Evolutionary conservation across 2,113 vertebrate species (phyloP).

Genomic region (Thinocorus orbignyianus): DNA sequence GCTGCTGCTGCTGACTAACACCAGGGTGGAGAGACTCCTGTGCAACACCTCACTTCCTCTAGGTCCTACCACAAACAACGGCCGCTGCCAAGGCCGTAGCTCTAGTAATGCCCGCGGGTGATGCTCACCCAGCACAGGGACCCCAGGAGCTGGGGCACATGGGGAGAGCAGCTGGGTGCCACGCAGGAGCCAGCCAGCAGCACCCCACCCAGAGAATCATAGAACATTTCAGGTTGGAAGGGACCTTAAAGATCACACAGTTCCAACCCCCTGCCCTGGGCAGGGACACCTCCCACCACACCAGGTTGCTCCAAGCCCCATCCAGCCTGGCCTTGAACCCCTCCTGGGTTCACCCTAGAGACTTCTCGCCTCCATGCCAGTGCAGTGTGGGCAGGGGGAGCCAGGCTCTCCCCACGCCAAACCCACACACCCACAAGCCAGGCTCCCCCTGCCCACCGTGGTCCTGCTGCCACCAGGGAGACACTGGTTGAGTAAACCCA

Average conservation of each 20-base stretch:
- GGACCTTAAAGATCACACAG: too few species aligned
- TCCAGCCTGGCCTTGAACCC: too few species aligned
- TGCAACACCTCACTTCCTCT: conserved; percentile 30
- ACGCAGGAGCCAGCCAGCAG: neutral
- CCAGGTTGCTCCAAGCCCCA: too few species aligned
- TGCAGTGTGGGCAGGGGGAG: rapidly evolving
- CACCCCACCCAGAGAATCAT: neutral
- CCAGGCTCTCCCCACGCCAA: neutral
- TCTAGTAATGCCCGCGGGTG: neutral
- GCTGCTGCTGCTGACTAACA: conserved; percentile 33
- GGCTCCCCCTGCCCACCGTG: rapidly evolving
- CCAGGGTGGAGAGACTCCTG: conserved; percentile 4
- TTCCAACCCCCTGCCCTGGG: too few species aligned
- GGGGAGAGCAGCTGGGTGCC: rapidly evolving
- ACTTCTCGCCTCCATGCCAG: rapidly evolving
- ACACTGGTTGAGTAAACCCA: neutral
- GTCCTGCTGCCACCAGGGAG: neutral
- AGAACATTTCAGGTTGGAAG: too few species aligned
- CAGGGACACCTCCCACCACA: too few species aligned
- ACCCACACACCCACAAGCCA: rapidly evolving
- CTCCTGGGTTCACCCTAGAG: neutral
- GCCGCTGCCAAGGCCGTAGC: rapidly evolving
- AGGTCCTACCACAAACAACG: neutral
- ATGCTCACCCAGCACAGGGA: neutral
- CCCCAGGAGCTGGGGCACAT: rapidly evolving